Percentiles rank a stretch among this genome's conserved stretches.
These are phyloP conservation scores for Oncorhynchus clarkii DNA, from an alignment of 2,113 vertebrate genomes.

Conservation along the genomic window DNA sequence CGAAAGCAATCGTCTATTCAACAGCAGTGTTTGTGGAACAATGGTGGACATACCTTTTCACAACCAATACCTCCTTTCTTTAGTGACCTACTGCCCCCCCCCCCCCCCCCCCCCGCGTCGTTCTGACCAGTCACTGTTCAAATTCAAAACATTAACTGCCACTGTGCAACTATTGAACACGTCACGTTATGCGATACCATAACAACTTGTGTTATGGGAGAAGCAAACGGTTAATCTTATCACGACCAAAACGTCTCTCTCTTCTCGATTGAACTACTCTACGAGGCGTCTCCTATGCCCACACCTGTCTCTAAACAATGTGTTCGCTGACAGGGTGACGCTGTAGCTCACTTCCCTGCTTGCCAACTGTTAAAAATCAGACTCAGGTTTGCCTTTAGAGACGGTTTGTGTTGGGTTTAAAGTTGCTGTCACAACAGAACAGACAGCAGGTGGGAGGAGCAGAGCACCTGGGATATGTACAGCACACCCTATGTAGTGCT, in stretches of 20 bases:
- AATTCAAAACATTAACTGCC: too few species aligned
- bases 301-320: conserved; percentile 17
- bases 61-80: too few species aligned
- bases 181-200: too few species aligned
- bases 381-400: neutral
- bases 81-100: neutral
- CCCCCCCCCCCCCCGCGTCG: neutral
- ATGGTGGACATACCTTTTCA: too few species aligned
- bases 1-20: too few species aligned
- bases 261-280: neutral
- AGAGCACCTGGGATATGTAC: neutral
- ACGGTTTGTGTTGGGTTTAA: neutral
- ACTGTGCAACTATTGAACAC: too few species aligned
- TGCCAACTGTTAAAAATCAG: neutral
- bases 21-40: too few species aligned
- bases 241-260: neutral
- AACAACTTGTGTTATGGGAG: too few species aligned
- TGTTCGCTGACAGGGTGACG: too few species aligned
- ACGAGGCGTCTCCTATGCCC: neutral
- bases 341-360: neutral
- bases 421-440: conserved; percentile 56
- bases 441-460: conserved; percentile 38
- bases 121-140: neutral
- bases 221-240: too few species aligned
- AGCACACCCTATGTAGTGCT: neutral